Evolutionary conservation across 1,140 invertebrate species (phyloP).

Genomic region (Bradynema listronoti): DNA sequence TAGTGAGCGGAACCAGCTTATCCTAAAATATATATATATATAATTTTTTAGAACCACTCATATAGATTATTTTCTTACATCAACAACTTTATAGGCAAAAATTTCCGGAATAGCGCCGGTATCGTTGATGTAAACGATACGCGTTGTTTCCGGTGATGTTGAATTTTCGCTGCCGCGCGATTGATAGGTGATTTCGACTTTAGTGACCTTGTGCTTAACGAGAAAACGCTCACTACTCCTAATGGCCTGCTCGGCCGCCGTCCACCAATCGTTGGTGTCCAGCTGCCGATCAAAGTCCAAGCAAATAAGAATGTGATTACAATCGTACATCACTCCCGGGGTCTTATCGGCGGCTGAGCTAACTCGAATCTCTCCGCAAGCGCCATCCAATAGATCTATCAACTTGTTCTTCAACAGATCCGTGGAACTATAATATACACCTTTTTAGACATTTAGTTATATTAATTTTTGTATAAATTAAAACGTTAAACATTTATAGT

Average conservation of each 20-base stretch:
- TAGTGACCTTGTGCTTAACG: slow-evolving; percentile 50
- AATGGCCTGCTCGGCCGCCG: slow-evolving; percentile 26
- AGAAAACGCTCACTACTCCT: slow-evolving; percentile 41
- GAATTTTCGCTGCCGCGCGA: slow-evolving; percentile 4
- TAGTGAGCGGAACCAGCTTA: slow-evolving; percentile 14
- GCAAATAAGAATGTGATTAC: slow-evolving; percentile 90
- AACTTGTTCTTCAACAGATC: slow-evolving; percentile 37
- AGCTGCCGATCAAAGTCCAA: slow-evolving; percentile 90
- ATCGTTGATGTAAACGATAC: slow-evolving; percentile 53
- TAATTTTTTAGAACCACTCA: not conserved
- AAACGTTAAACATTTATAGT: not conserved
- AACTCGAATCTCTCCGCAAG: slow-evolving; percentile 95
- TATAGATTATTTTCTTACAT: not conserved
- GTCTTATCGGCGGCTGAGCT: slow-evolving; percentile 28
- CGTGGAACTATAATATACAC: slow-evolving; percentile 25
- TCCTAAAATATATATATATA: slow-evolving; percentile 12
- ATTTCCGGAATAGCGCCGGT: slow-evolving; percentile 56
- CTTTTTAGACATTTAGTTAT: not conserved
- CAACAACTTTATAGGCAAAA: slow-evolving; percentile 29
- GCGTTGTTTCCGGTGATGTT: slow-evolving; percentile 21
- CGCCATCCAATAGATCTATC: slow-evolving; percentile 74
- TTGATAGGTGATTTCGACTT: slow-evolving; percentile 47
- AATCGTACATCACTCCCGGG: slow-evolving; percentile 68
- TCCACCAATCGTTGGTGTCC: slow-evolving; percentile 58
- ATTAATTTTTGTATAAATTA: not conserved